phyloP scores from a whole-genome alignment of 37 sponge, comb jelly and placozoan genomes.

The Chondrilla cf. caribensis region DNA sequence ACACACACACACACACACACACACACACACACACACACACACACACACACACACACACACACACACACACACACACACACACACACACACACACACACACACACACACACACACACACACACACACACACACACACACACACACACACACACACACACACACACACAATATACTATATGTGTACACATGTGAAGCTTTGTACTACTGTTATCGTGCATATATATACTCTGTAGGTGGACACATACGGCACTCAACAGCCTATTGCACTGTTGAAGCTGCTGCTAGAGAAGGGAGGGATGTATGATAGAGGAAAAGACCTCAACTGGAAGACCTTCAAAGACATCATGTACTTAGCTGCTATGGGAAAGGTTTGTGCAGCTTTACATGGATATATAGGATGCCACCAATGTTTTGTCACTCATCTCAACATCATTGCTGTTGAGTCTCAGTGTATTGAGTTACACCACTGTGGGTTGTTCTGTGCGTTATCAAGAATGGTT shows the following conservation, averaged over 20 bases:
- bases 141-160: neutral
- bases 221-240: conserved; percentile 61
- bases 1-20: conserved; percentile 13
- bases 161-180: no score
- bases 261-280: conserved; percentile 95
- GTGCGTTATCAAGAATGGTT: no score
- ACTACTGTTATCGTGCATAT: no score
- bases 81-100: conserved; percentile 17
- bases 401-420: no score
- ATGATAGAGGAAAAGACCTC: conserved; percentile 97
- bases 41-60: conserved; percentile 10
- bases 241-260: conserved; percentile 98
- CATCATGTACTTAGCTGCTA: conserved; percentile 90
- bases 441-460: no score
- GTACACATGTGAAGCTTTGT: no score
- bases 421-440: no score
- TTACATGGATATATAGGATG: neutral
- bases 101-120: conserved; percentile 15
- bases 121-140: conserved; percentile 13
- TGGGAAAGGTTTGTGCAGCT: conserved; percentile 86
- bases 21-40: no score
- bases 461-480: no score
- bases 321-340: conserved; percentile 96
- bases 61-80: conserved; percentile 17
- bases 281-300: conserved; percentile 96